Base-by-base conservation (phyloP, 2,888 invertebrate species). In the Phragmatobia fuliginosa region DNA sequence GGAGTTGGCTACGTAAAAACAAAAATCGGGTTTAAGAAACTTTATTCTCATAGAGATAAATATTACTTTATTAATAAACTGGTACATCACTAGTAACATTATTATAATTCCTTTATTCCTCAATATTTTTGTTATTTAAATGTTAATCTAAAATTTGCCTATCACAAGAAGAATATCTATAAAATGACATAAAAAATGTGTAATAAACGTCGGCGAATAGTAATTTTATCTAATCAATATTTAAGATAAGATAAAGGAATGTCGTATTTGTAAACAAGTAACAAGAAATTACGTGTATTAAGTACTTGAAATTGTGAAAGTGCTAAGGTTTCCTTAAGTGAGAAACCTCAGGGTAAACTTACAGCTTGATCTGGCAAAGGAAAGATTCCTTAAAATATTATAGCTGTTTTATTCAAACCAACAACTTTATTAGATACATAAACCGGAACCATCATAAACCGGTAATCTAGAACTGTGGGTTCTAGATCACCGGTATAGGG, bases 391-490 rank as follows among this genome's bases (percentile, higher is more conserved):
- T n/a, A n/a, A 38, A 38, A 16, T 38, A 38, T 16, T 16, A 38
- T 38, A 16, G 14, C 8, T 14, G 14, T 38, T 38, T 38, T 14
- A 41, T 41, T 16, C 41, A 14, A 41, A 18, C 18, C 10, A 49
- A 52, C 10, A 33, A 49, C n/a, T 36, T 3, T 33, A 33, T 36
- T 16, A 64, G 18, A 36, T 3, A 64, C 10, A 52, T 52, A 25
- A 69, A 61, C n/a, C 31, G 11, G n/a, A n/a, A n/a, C n/a, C n/a
- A n/a, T n/a, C n/a, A n/a, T n/a, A n/a, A n/a, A n/a, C n/a, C n/a
- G n/a, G n/a, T n/a, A 61, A 65, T 70, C 61, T 25, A 33, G 32
- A 18, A 28, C 56, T 60, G 52, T 62, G 56, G n/a, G 56, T 70
- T 66, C 62, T 32, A 62, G 62, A 62, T 69, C 60, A 56, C 16